phyloP scores from a whole-genome alignment of 2,888 invertebrate genomes.

The Ptycholaimellus sp. region DNA sequence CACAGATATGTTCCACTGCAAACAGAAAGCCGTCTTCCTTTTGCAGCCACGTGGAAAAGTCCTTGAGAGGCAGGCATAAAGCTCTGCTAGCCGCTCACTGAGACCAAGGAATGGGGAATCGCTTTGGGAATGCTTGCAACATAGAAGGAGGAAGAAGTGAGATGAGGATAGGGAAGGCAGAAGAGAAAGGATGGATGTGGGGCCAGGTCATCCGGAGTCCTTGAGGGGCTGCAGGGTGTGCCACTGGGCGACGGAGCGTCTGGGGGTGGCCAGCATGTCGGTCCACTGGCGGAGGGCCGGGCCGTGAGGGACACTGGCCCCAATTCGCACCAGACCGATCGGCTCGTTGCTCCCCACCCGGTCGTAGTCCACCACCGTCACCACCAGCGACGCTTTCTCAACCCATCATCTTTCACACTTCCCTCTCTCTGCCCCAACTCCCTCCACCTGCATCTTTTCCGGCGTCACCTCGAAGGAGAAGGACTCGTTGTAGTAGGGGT shows the following conservation, averaged over 20 bases:
- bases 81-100: too few species aligned
- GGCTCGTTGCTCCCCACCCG: conserved; percentile 98
- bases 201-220: too few species aligned
- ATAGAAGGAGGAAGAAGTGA: too few species aligned
- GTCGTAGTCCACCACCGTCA: conserved; percentile 98
- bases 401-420: conserved; percentile 10
- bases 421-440: background rate
- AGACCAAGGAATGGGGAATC: too few species aligned
- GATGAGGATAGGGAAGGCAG: too few species aligned
- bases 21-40: too few species aligned
- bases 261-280: conserved; percentile 94
- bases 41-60: too few species aligned
- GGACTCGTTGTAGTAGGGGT: conserved; percentile 99
- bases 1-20: too few species aligned
- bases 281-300: conserved; percentile 54
- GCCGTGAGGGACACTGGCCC: conserved; percentile 65
- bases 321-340: conserved; percentile 86
- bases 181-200: too few species aligned
- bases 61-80: too few species aligned
- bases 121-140: too few species aligned
- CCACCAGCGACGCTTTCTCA: conserved; percentile 92
- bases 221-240: conserved; percentile 95
- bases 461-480: conserved; percentile 99
- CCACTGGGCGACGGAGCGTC: conserved; percentile 98
- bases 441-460: conserved; percentile 99